phyloP scores from a whole-genome alignment of 2,113 vertebrate genomes.

The Thermophis baileyi region DNA sequence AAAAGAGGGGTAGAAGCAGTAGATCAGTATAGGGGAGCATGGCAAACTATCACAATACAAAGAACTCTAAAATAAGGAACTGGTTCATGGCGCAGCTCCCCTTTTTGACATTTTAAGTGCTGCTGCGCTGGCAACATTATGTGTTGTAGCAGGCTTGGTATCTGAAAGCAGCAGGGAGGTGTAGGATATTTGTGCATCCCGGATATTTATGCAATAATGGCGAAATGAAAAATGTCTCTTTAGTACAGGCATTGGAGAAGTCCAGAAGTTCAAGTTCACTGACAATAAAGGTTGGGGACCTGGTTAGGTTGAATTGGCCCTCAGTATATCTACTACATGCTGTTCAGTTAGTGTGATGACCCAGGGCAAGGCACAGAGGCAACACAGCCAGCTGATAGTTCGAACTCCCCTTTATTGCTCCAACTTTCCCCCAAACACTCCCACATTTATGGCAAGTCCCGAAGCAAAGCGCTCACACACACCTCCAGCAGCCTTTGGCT shows the following conservation, averaged over 20 bases:
- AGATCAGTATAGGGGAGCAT: background rate
- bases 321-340: no score
- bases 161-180: background rate
- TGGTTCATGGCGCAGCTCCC: background rate
- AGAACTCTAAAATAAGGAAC: background rate
- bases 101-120: background rate
- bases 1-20: background rate
- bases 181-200: background rate
- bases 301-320: background rate
- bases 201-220: background rate
- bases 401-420: no score
- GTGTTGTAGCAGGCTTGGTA: background rate
- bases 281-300: background rate
- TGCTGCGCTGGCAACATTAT: background rate
- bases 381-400: no score
- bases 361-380: no score
- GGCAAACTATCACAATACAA: background rate
- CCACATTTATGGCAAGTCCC: no score
- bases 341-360: background rate
- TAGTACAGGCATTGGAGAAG: background rate
- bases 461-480: no score
- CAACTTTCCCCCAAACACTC: no score
- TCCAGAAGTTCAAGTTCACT: background rate
- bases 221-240: background rate
- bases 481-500: no score